Conservation (phyloP, 2,797 vertebrate species). For the Bucorvus abyssinicus region DNA sequence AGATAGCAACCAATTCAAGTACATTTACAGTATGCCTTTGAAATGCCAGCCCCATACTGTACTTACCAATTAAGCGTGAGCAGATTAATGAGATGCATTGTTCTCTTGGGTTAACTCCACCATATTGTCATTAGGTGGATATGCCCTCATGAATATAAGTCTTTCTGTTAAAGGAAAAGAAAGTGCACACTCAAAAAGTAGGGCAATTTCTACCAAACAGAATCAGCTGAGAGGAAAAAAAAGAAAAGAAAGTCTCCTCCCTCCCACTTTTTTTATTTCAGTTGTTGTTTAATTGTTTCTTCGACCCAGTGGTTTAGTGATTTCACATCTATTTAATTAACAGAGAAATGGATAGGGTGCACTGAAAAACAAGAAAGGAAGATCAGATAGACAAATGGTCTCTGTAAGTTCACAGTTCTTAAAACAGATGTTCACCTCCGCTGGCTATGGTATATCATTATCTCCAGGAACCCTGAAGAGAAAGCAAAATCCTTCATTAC, state of each 20-base stretch:
- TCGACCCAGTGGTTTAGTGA: slow-evolving; percentile 49
- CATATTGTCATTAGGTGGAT: slow-evolving; percentile 56
- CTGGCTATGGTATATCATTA: slow-evolving; percentile 71
- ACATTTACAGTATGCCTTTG: slow-evolving; percentile 71
- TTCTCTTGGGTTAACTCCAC: slow-evolving; percentile 70
- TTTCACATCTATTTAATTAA: slow-evolving; percentile 73
- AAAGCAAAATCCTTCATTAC: slow-evolving; percentile 54
- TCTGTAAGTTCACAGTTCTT: slow-evolving; percentile 65
- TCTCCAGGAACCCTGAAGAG: slow-evolving; percentile 66
- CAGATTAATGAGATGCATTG: slow-evolving; percentile 69
- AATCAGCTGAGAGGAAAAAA: slow-evolving; percentile 52
- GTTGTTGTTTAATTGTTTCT: slow-evolving; percentile 64
- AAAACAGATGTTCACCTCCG: slow-evolving; percentile 74
- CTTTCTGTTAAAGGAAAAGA: slow-evolving; percentile 53
- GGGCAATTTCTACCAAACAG: slow-evolving; percentile 38
- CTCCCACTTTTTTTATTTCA: slow-evolving; percentile 44
- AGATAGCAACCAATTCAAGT: slow-evolving; percentile 67
- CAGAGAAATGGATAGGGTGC: slow-evolving; percentile 51
- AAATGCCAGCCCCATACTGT: slow-evolving; percentile 68
- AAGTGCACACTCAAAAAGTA: slow-evolving; percentile 11
- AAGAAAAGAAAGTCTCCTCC: neutral
- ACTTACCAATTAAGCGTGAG: slow-evolving; percentile 69
- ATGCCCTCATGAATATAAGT: slow-evolving; percentile 35
- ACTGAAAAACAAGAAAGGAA: slow-evolving; percentile 56
- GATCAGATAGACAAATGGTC: slow-evolving; percentile 73